Base-by-base conservation (phyloP, 2,888 invertebrate genomes). In the Erebia ligea region DNA sequence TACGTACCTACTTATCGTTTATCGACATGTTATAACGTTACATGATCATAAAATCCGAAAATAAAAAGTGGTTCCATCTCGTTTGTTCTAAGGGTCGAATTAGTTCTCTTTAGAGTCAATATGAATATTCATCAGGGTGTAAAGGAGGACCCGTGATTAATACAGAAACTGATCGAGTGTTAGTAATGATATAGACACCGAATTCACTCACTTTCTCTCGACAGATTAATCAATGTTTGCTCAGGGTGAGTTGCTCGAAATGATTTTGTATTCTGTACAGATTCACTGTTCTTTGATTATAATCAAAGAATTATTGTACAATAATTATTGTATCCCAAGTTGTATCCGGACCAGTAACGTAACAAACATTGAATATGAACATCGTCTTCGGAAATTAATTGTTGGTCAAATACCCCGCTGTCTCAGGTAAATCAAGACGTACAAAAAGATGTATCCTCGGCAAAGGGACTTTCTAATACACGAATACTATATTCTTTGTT, bases 21-120 rank as follows among this genome's bases (percentile, higher is more conserved):
- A 91, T 91, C 89, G 85, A 76, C 84, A 79, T 85, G 86, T 89
- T 89, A 89, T 88, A 88, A 85, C 84, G 86, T 90, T 89, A 87
- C 89, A 87, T 73, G 87, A 80, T 89, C 90, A 85, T 92, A 91
- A 92, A 86, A 91, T 84, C 82, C 81, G 76, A 74, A 86, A 87
- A 83, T 82, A 83, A 86, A 86, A 87, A 86, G 83, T 82, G 80
- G 79, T 79, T 76, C 76, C 80, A 82, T 81, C 78, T 80, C 78
- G 76, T 73, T 75, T 81, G 75, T 78, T 81, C 80, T 81, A 80
- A 80, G 82, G 83, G 77, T 82, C 81, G 79, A 80, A 84, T 87
- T 84, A 81, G 81, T 85, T 81, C 81, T 72, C 72, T 71, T 69
- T 69, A 67, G 57, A 80, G 76, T 79, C 75, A 58, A 64, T 79